A percentile compares a stretch with the other conserved stretches of the same genome.
These are phyloP conservation scores for Nymphicus hollandicus DNA, from an alignment of 2,113 vertebrate species.

Conservation along the genomic window DNA sequence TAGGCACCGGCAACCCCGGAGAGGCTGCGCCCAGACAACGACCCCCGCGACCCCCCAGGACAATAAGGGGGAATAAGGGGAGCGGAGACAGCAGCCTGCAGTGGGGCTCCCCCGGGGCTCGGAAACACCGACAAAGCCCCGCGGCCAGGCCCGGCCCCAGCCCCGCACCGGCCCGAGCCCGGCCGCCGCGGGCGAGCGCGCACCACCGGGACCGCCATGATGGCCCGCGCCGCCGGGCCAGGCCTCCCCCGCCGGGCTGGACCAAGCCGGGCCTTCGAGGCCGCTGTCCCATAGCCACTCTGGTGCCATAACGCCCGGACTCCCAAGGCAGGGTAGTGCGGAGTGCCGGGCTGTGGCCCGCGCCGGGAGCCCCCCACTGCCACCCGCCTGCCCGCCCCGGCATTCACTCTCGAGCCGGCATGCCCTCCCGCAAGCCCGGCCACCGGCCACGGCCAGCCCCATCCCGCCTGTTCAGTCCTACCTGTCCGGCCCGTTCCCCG, in stretches of 20 bases:
- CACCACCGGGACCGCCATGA: background rate
- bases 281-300: background rate
- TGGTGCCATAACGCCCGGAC: background rate
- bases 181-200: background rate
- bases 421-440: background rate
- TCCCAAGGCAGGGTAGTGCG: background rate
- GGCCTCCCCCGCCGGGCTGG: background rate
- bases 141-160: background rate
- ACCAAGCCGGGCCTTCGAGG: background rate
- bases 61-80: background rate
- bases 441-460: background rate
- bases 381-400: background rate
- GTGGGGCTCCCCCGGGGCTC: background rate
- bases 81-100: background rate
- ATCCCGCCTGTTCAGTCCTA: background rate
- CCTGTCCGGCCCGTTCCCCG: slow-evolving; percentile 37
- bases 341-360: background rate
- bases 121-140: background rate
- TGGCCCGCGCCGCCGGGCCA: background rate
- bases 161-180: background rate
- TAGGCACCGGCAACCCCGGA: background rate
- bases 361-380: background rate
- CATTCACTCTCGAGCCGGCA: background rate
- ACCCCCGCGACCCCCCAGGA: background rate
- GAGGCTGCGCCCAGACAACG: slow-evolving; percentile 49